Percentiles rank a stretch among this genome's conserved stretches.
Evolutionary conservation across 1,140 invertebrate species (phyloP).

Genomic region (Harpegnathos saltator): DNA sequence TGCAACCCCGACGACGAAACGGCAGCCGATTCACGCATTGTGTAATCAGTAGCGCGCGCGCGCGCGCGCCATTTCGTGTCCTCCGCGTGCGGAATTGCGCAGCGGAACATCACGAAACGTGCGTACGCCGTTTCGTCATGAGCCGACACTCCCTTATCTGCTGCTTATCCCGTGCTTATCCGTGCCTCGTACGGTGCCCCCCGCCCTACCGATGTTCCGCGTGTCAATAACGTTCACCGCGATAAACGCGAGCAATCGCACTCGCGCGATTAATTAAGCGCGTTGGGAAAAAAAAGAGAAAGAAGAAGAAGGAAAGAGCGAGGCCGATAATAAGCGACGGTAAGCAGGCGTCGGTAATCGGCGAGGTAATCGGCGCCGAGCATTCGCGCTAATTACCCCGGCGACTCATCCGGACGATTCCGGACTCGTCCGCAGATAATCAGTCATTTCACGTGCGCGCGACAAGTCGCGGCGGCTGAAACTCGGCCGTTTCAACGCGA

Average conservation of each 20-base stretch:
- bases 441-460: background rate
- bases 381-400: slow-evolving; percentile 3
- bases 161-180: slow-evolving; percentile 10
- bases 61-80: no score
- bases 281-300: background rate
- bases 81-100: slow-evolving; percentile 1
- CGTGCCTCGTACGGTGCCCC: no score
- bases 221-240: slow-evolving; percentile 24
- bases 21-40: slow-evolving; percentile 18
- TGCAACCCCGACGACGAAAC: no score
- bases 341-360: background rate
- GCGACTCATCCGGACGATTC: background rate
- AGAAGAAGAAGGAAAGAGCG: background rate
- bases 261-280: background rate
- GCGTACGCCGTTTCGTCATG: slow-evolving; percentile 28
- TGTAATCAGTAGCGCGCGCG: slow-evolving; percentile 2
- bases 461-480: slow-evolving; percentile 13
- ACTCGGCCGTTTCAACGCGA: slow-evolving; percentile 55
- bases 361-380: background rate
- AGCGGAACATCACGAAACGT: slow-evolving; percentile 13
- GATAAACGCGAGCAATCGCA: slow-evolving; percentile 20
- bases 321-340: background rate
- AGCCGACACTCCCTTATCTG: slow-evolving; percentile 17
- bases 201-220: background rate
- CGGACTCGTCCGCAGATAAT: slow-evolving; percentile 5